These are phyloP conservation scores for Pachyuromys duprasi DNA, from an alignment of 2,797 vertebrate genomes.

Conservation along the genomic window DNA sequence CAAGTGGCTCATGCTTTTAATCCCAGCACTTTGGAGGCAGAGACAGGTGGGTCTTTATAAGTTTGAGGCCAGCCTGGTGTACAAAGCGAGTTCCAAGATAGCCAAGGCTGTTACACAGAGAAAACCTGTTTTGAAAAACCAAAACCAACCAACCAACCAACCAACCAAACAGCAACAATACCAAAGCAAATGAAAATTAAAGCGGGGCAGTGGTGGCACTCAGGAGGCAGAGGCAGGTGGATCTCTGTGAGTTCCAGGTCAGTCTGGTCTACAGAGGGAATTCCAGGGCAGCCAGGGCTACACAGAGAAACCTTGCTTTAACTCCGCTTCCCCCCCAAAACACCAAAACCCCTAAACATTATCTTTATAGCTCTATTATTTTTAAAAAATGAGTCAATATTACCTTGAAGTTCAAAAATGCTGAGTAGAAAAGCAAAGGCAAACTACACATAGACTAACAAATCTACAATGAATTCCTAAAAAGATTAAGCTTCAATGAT, in stretches of 20 bases:
- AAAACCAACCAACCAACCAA: no score
- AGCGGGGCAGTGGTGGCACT: neutral
- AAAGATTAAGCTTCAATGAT: slow-evolving; percentile 48
- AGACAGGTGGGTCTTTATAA: no score
- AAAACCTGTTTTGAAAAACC: no score
- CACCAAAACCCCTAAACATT: neutral
- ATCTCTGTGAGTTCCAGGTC: neutral
- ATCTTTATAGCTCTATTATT: slow-evolving; percentile 36
- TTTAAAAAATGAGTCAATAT: slow-evolving; percentile 37
- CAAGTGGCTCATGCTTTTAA: no score
- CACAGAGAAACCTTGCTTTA: neutral
- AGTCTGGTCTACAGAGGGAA: neutral
- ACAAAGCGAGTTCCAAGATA: no score
- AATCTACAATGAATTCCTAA: slow-evolving; percentile 47
- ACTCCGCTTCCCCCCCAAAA: no score
- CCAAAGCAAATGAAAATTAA: neutral
- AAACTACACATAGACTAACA: slow-evolving; percentile 32
- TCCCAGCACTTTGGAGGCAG: no score
- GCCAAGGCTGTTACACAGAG: no score
- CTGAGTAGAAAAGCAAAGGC: slow-evolving; percentile 58
- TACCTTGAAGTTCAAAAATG: slow-evolving; percentile 60
- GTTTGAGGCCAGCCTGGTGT: no score
- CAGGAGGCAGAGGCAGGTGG: neutral
- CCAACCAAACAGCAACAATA: neutral
- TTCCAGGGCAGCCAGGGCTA: neutral